Evolutionary conservation across 2,888 invertebrate species (phyloP), one percentile per base, ranked within the genome.

Genomic region (Lissocephala sabroskyi): DNA sequence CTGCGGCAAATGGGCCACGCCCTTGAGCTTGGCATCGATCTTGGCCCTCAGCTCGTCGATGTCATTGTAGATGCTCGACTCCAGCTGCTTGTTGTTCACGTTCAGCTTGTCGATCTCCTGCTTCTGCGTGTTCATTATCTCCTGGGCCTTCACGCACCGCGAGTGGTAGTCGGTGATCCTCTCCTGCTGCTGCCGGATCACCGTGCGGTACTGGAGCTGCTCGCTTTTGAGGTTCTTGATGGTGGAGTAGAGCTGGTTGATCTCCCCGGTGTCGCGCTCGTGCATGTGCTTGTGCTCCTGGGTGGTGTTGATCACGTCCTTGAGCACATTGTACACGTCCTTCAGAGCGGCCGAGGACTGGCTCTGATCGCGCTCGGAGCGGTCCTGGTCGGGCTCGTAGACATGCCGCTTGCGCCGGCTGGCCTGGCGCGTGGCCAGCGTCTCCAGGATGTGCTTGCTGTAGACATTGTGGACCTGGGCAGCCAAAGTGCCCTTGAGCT

Each of bases 71-170:
- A 84, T 74, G 48, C 81, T 82, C 4, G 75, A 56, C 52, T 84
- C 84, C 40, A 84, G 58, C 18, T 79, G 67, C 16, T 68, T 65
- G 44, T 84, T 84, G 41, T 78, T 80, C 5, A 53, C 55, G 19
- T 79, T 73, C 6, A 84, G 63, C 51, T 82, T 80, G 19, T 83
- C 79, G 23, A 85, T 80, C 58, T 82, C 79, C 9, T 59, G 56
- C 49, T 81, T 82, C 26, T 84, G 84, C n/a, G 79, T 75, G 52
- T 81, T 78, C 61, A 84, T 81, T 1, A 81, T 68, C 41, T 82
- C 79, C 51, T 84, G 80, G 0, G 84, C 81, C 41, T 79, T 74
- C 16, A 82, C 47, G 33, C 82, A 84, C 23, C 84, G 82, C 7
- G 70, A 51, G 9, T 82, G 79, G 40, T 83, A 84, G 29, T 79